Evolutionary conservation across 2,888 invertebrate species (phyloP), one percentile per base, ranked within the genome.

Genomic region (Piscicola geometra): DNA sequence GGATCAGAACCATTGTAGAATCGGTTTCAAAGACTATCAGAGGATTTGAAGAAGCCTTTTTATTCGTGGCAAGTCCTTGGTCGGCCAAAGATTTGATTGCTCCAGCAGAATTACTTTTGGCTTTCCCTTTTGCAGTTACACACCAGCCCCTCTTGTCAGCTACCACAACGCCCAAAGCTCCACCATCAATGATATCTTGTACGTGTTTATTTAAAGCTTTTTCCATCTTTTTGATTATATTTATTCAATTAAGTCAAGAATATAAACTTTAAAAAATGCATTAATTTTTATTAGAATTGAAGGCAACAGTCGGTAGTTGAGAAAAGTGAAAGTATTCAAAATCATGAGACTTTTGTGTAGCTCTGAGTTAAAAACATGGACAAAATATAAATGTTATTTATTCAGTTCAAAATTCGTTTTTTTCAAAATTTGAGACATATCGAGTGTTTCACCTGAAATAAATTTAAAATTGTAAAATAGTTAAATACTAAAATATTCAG

Each of bases 401-500:
- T 28, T 21, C 32, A 73, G 33, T 1, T 64, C 25, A 60, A 32
- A 52, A 33, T 71, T 64, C 12, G 76, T 76, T 32, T 66, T 76
- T 52, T 76, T 68, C 47, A 76, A 47, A 47, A 76, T 56, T 12
- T 68, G 50, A n/a, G 50, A 68, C 18, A 74, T 76, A 47, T 36
- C 67, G 35, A 76, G 66, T 1, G 76, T 66, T 67, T 76, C 76
- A 30, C 76, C 72, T 73, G 33, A 12, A 47, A 68, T 47, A 47
- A 36, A 67, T 12, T 47, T 50, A 68, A 69, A 32, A 52, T 0
- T 56, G 15, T 15, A 72, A 52, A 30, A 47, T 3, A n/a, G 30
- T 3, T 18, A 30, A 71, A 71, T 1, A 71, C 5, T 12, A 25
- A 21, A 25, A 25, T 71, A 9, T 41, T 25, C 12, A 68, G 21